phyloP scores from a whole-genome alignment of 2,888 invertebrate species.

The Cerastis leucographa region DNA sequence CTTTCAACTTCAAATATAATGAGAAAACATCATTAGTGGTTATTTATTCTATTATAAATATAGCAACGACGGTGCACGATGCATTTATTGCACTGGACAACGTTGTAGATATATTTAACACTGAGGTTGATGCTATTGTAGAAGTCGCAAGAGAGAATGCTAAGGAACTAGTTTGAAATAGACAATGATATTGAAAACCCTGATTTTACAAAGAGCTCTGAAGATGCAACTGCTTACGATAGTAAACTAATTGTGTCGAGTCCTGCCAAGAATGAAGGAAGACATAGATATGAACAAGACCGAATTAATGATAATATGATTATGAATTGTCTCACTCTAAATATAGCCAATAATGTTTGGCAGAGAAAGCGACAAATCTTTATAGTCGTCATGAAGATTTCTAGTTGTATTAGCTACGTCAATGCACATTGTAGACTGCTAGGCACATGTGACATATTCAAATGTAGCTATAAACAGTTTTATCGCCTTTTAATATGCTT shows the following conservation, averaged over 20 bases:
- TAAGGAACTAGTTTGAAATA: not conserved
- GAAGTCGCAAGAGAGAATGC: not conserved
- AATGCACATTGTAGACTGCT: conserved; percentile 44
- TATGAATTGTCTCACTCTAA: conserved; percentile 33
- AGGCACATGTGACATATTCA: conserved; percentile 26
- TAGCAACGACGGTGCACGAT: not conserved
- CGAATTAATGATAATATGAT: conserved; percentile 8
- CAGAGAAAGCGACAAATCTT: conserved; percentile 39
- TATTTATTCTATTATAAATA: conserved; percentile 24
- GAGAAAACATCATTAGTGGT: conserved; percentile 18
- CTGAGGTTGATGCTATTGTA: not conserved
- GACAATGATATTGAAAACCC: not conserved
- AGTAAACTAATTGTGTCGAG: not conserved
- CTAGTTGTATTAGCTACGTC: conserved; percentile 18
- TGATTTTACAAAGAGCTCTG: not conserved
- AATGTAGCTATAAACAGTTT: conserved; percentile 14
- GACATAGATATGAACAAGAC: not conserved
- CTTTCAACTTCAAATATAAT: conserved; percentile 21
- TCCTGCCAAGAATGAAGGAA: conserved; percentile 1
- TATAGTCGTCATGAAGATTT: conserved; percentile 16
- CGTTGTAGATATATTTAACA: not conserved
- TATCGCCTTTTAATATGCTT: conserved; percentile 25
- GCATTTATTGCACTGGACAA: not conserved
- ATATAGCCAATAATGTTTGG: conserved; percentile 45
- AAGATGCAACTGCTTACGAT: not conserved